phyloP scores from a whole-genome alignment of 2,113 vertebrate genomes.

The Crotalus horridus region DNA sequence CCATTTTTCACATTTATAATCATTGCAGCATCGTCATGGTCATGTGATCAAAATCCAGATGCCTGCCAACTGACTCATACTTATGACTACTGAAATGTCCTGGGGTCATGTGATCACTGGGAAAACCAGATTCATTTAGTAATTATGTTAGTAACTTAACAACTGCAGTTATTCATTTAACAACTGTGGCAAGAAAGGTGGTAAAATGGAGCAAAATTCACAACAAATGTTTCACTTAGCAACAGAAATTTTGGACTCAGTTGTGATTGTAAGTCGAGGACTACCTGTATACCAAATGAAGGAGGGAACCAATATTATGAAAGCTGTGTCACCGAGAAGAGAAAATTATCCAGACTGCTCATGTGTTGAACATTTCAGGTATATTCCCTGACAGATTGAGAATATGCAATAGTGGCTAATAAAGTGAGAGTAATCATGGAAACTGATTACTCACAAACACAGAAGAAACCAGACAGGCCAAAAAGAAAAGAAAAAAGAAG shows the following conservation, averaged over 20 bases:
- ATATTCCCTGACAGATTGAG: background rate
- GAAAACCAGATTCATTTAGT: background rate
- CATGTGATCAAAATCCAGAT: background rate
- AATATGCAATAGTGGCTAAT: no score
- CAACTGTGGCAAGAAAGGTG: background rate
- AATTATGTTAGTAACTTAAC: background rate
- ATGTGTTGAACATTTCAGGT: background rate
- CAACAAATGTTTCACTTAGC: background rate
- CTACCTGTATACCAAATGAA: background rate
- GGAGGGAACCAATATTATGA: background rate
- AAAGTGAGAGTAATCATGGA: background rate
- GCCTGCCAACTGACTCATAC: background rate
- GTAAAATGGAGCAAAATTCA: background rate
- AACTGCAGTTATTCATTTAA: background rate
- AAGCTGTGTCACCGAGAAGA: background rate
- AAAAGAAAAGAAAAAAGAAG: background rate
- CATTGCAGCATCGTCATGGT: background rate
- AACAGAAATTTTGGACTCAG: background rate
- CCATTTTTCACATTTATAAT: background rate
- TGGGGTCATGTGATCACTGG: background rate
- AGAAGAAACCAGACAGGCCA: background rate
- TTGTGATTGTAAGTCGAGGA: background rate
- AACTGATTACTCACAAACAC: background rate
- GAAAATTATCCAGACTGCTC: background rate
- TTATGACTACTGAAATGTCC: background rate